Conservation (phyloP, 2,797 vertebrate species). For the Sternarchorhynchus goeldii region DNA sequence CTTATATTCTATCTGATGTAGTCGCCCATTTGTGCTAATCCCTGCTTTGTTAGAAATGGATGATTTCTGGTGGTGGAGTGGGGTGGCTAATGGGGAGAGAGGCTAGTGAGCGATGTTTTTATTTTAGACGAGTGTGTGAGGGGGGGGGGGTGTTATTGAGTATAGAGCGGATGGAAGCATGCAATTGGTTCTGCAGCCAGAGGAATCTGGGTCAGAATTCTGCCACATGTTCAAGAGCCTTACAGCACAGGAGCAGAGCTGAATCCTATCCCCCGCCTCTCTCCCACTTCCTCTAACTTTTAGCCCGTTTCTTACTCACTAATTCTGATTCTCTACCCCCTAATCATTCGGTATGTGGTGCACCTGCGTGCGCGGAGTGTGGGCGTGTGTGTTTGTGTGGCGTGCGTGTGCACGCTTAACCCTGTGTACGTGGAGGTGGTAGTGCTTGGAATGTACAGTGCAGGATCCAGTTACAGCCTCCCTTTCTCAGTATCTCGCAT, state of each 20-base stretch:
- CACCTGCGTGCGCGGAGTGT: constrained; percentile 13
- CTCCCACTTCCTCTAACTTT: constrained; percentile 55
- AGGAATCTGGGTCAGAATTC: constrained; percentile 49
- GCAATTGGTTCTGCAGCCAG: constrained; percentile 22
- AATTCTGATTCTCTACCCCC: constrained; percentile 65
- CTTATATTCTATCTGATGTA: neutral
- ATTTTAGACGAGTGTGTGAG: no score
- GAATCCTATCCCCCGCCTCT: neutral
- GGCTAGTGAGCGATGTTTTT: neutral
- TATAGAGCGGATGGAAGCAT: constrained; percentile 3
- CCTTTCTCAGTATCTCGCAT: no score
- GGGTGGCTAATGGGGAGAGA: constrained; percentile 5
- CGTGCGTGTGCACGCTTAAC: no score
- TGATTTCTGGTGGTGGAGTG: neutral
- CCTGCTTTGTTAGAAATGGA: neutral
- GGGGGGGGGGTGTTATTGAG: no score
- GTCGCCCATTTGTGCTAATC: neutral
- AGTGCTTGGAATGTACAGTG: neutral
- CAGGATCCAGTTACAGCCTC: neutral
- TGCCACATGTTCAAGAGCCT: constrained; percentile 10
- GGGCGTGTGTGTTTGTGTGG: constrained; percentile 34
- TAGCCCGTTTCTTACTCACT: no score
- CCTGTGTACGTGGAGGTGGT: neutral
- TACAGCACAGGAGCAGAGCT: neutral
- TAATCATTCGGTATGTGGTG: neutral